Percentiles rank a stretch among this genome's conserved stretches.
These are phyloP conservation scores for Lepidochitona cinerea DNA, from an alignment of 2,888 invertebrate genomes.

Conservation along the genomic window DNA sequence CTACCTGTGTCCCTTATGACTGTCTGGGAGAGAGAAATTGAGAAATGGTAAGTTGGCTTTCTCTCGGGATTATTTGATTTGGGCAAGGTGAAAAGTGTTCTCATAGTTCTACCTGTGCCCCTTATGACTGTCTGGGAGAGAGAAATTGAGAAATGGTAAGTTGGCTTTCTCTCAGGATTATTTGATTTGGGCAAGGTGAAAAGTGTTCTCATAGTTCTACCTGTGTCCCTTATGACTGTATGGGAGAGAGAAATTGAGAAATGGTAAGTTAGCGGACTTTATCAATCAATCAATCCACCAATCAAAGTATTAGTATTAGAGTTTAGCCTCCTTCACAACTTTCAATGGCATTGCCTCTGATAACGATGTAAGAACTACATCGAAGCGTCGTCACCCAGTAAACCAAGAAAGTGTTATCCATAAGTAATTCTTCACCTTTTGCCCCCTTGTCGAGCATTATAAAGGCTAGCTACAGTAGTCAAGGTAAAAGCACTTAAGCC, in stretches of 20 bases:
- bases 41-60: slow-evolving; percentile 70
- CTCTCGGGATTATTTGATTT: slow-evolving; percentile 71
- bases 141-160: slow-evolving; percentile 69
- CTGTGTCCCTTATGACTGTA: slow-evolving; percentile 69
- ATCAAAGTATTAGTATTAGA: too few relatives aligned
- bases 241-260: slow-evolving; percentile 71
- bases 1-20: slow-evolving; percentile 70
- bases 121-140: slow-evolving; percentile 70
- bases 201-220: slow-evolving; percentile 69
- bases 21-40: slow-evolving; percentile 71
- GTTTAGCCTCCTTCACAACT: too few relatives aligned
- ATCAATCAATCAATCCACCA: too few relatives aligned
- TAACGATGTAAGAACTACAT: too few relatives aligned
- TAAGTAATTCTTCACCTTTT: too few relatives aligned
- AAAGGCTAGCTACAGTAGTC: too few relatives aligned
- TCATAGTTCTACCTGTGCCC: slow-evolving; percentile 71
- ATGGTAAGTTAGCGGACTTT: too few relatives aligned
- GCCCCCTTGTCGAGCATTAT: too few relatives aligned
- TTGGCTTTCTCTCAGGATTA: slow-evolving; percentile 71
- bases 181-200: slow-evolving; percentile 69
- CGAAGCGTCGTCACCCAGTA: too few relatives aligned
- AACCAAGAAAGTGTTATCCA: too few relatives aligned
- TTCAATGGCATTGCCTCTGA: too few relatives aligned
- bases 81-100: slow-evolving; percentile 61
- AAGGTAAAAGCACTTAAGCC: too few relatives aligned